These are phyloP conservation scores for Latrodectus elegans DNA, from an alignment of 2,888 invertebrate species.

Conservation along the genomic window DNA sequence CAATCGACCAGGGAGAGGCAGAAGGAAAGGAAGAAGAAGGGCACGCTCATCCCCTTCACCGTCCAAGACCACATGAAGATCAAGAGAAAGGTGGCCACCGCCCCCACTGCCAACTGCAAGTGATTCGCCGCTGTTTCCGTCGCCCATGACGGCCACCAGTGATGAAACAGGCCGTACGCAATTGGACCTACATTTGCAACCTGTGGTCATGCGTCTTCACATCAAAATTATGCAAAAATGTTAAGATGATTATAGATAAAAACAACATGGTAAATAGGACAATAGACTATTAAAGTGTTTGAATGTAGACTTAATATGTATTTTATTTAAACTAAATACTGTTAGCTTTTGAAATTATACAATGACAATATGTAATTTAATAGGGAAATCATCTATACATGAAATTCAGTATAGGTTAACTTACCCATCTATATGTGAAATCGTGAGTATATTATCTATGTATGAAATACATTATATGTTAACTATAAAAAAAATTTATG, in stretches of 20 bases:
- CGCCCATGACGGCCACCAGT: conserved; percentile 70
- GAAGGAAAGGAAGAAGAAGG: conserved; percentile 81
- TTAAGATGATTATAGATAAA: not conserved
- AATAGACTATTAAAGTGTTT: not conserved
- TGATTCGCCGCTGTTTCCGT: conserved; percentile 76
- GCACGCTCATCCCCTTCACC: conserved; percentile 73
- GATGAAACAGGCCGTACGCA: conserved; percentile 78
- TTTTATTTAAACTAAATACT: not conserved
- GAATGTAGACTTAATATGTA: not conserved
- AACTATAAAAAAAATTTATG: too few species aligned
- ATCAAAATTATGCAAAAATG: not conserved
- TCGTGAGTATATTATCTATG: too few species aligned
- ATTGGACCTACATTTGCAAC: conserved; percentile 88
- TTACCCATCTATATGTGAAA: too few species aligned
- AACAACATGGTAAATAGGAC: not conserved
- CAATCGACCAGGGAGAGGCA: conserved; percentile 85
- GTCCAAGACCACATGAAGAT: conserved; percentile 76
- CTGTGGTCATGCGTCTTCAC: conserved; percentile 75
- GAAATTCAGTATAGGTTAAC: too few species aligned
- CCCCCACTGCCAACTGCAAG: conserved; percentile 76
- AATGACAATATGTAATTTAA: not conserved
- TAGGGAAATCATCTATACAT: too few species aligned
- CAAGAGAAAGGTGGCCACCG: conserved; percentile 75
- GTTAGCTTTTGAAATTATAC: not conserved
- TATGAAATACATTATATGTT: too few species aligned